Evolutionary conservation across 1,140 invertebrate species (phyloP), one percentile per base, ranked within the genome.

Genomic region (Brachionus calyciflorus): DNA sequence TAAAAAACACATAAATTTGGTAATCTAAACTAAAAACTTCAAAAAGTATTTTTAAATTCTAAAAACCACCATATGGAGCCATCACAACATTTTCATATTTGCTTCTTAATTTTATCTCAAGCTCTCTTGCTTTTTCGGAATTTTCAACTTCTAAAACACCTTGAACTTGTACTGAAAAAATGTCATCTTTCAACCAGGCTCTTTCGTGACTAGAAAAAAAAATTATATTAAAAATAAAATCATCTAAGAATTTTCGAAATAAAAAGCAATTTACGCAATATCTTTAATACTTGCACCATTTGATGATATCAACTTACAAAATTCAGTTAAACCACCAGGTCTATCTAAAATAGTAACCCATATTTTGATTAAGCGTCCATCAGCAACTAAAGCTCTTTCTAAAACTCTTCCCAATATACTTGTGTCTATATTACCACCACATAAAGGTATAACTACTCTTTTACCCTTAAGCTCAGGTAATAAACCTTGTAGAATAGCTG

Each of bases 341-440:
- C 91, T 85, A 84, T 96, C 94, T 80, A 88, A 91, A 7, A 96
- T 90, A 0, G 91, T 92, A 6, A 92, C 91, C 80, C 90, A 90
- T 82, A 95, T 93, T 81, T 93, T 91, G 10, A 93, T 86, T 26
- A 96, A 85, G 7, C 94, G 87, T 1, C 92, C 92, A 82, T 95
- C 93, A 0, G 90, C 91, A 2, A 92, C 92, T 80, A 96, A 85
- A 21, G 93, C 93, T 57, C 93, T 87, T 80, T 96, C 94, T 73
- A 96, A 85, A 57, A 92, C 92, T 28, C 93, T 86, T 0, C 93
- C 92, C 49, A 96, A 87, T 0, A 94, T 90, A 0, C 92, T 94
- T 3, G 92, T 93, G 81, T 96, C 93, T 68, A 96, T 96, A 85
- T 96, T 96, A 26, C 94, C 93, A 1, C 94, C 94, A 82, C 91